Evolutionary conservation across 2,797 vertebrate genomes (phyloP).

Genomic region (Sitta carolinensis): DNA sequence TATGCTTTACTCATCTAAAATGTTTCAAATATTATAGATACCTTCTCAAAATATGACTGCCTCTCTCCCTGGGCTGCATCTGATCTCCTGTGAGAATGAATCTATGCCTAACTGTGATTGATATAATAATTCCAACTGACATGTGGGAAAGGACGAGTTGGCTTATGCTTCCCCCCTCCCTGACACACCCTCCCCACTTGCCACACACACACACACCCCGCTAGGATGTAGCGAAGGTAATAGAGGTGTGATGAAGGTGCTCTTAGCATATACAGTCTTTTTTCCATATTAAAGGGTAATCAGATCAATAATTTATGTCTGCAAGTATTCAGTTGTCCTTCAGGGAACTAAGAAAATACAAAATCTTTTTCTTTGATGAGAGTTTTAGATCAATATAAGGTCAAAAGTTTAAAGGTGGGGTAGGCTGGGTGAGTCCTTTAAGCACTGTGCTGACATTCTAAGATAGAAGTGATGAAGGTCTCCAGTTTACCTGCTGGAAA

Average conservation of each 20-base stretch:
- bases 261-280: neutral
- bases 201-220: no score
- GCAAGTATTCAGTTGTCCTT: conserved; percentile 5
- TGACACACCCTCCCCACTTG: no score
- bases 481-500: conserved; percentile 10
- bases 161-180: neutral
- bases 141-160: neutral
- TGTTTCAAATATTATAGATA: neutral
- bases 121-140: neutral
- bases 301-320: conserved; percentile 43
- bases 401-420: conserved; percentile 8
- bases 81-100: neutral
- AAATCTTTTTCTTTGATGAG: neutral
- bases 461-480: conserved; percentile 18
- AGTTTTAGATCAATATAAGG: conserved; percentile 46
- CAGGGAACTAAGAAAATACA: neutral
- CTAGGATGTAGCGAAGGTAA: neutral
- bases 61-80: neutral
- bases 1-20: neutral
- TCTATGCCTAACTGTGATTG: neutral
- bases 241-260: neutral
- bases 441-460: conserved; percentile 30
- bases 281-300: neutral
- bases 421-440: neutral
- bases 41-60: neutral